Percentiles rank a stretch among this genome's conserved stretches.
Evolutionary conservation across 2,888 invertebrate genomes (phyloP).

Genomic region (Dicyrtoma fusca): DNA sequence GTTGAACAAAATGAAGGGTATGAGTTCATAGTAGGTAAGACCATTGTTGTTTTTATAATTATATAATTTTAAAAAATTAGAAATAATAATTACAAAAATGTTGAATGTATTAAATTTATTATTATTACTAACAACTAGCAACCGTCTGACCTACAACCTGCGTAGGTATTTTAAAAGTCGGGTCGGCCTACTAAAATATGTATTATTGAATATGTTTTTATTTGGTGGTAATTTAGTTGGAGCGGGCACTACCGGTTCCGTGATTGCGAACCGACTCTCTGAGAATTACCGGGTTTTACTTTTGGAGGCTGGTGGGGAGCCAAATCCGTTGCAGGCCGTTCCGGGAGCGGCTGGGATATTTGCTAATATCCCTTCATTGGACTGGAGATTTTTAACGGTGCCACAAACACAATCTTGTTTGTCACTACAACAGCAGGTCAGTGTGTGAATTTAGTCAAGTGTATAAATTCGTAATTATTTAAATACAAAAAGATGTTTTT

Average conservation of each 20-base stretch:
- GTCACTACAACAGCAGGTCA: constrained; percentile 45
- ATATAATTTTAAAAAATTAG: background rate
- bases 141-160: no score
- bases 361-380: constrained; percentile 38
- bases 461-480: no score
- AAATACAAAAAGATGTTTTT: no score
- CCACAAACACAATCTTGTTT: constrained; percentile 48
- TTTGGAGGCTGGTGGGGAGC: constrained; percentile 45
- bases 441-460: no score
- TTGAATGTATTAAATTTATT: no score
- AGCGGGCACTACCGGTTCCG: constrained; percentile 27
- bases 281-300: constrained; percentile 42
- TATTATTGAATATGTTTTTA: no score
- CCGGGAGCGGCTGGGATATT: constrained; percentile 42
- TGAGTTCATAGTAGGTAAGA: constrained; percentile 54
- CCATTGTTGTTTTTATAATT: constrained; percentile 10
- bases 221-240: constrained; percentile 29
- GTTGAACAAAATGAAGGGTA: constrained; percentile 40
- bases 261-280: constrained; percentile 43
- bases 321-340: constrained; percentile 45
- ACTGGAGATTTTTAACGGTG: constrained; percentile 44
- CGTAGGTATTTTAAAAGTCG: no score
- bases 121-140: no score
- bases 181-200: no score
- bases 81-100: background rate